Evolutionary conservation across 2,888 invertebrate genomes (phyloP).

Genomic region (Lasius platythorax): DNA sequence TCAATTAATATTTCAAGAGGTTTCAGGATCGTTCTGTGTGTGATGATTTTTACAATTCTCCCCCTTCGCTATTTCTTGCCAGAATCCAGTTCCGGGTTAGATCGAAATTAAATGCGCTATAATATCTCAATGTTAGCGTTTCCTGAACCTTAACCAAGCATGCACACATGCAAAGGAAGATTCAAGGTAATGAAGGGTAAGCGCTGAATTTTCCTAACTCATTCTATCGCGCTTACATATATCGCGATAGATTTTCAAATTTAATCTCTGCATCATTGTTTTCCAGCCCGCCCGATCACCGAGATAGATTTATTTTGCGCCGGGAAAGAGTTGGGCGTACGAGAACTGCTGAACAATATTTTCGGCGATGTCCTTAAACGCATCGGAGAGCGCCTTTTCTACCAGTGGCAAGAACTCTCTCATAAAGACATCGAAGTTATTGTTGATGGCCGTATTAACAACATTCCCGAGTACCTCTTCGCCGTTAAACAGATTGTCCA

Average conservation of each 20-base stretch:
- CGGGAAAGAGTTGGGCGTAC: slow-evolving; percentile 87
- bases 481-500: slow-evolving; percentile 90
- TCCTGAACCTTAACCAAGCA: not conserved
- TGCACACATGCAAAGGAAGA: not conserved
- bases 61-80: not conserved
- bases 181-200: not conserved
- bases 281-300: not conserved
- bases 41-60: not conserved
- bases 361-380: slow-evolving; percentile 87
- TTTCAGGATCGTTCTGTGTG: not conserved
- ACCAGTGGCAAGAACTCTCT: slow-evolving; percentile 88
- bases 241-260: not conserved
- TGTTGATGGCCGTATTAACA: slow-evolving; percentile 88
- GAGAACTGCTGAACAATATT: slow-evolving; percentile 87
- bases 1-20: not conserved
- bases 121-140: not conserved
- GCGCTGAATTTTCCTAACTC: not conserved
- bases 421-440: slow-evolving; percentile 88
- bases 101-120: not conserved
- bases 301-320: slow-evolving; percentile 61
- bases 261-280: not conserved
- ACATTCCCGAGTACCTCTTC: slow-evolving; percentile 89
- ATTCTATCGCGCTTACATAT: not conserved
- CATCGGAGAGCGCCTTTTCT: slow-evolving; percentile 87
- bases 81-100: not conserved